Conservation (phyloP, 2,113 vertebrate genomes). For the Gavialis gangeticus region DNA sequence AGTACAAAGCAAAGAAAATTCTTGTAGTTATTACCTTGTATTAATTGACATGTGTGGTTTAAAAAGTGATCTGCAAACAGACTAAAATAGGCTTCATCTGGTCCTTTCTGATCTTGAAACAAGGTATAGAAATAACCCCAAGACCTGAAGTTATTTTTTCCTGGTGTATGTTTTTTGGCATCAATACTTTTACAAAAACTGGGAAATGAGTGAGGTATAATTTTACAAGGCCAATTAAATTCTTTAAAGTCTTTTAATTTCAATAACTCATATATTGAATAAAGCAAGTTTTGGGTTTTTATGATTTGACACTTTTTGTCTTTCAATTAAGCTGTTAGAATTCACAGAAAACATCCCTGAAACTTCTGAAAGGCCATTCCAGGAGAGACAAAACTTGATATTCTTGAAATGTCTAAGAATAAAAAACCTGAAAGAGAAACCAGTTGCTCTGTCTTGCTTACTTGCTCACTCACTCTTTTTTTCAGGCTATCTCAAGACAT, state of each 20-base stretch:
- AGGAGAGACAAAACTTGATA: rapidly evolving
- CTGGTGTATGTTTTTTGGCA: neutral
- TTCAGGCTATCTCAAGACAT: neutral
- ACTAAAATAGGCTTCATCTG: neutral
- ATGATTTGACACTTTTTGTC: neutral
- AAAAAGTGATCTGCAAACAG: neutral
- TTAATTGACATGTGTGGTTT: neutral
- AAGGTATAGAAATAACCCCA: neutral
- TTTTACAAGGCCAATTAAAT: neutral
- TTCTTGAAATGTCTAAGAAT: neutral
- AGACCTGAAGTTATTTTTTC: too few relatives aligned
- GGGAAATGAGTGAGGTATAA: neutral
- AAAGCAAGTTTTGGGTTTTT: neutral
- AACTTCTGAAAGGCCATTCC: neutral
- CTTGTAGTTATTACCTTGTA: neutral
- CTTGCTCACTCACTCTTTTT: neutral
- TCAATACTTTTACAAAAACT: neutral
- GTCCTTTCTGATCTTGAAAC: neutral
- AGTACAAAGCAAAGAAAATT: neutral
- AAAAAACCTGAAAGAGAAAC: neutral
- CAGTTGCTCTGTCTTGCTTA: neutral
- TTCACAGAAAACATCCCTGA: neutral
- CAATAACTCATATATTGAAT: neutral
- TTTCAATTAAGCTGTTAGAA: neutral
- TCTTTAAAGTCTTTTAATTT: neutral